Evolutionary conservation across 2,113 vertebrate species (phyloP).

Genomic region (Garra rufa): DNA sequence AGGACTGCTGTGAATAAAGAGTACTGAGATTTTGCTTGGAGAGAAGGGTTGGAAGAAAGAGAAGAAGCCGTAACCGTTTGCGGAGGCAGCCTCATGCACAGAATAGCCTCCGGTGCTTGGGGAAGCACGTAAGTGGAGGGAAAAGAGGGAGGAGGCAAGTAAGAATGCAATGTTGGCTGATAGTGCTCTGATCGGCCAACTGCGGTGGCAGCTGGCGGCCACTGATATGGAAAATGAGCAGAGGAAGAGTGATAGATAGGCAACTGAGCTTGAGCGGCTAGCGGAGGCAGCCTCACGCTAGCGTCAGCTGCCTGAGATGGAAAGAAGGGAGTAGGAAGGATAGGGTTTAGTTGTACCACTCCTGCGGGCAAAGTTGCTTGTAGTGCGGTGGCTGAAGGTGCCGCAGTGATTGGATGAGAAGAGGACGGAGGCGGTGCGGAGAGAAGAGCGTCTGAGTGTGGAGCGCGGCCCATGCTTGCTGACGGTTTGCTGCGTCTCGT

Average conservation of each 20-base stretch:
- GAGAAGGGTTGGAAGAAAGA: neutral
- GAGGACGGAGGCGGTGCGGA: neutral
- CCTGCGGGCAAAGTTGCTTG: no score
- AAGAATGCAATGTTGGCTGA: neutral
- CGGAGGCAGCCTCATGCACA: no score
- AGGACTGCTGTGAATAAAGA: no score
- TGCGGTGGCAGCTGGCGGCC: neutral
- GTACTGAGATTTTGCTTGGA: no score
- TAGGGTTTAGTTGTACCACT: neutral
- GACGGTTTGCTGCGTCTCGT: neutral
- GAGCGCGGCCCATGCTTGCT: neutral
- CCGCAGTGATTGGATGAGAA: neutral
- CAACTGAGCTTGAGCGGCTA: neutral
- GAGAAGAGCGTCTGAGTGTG: neutral
- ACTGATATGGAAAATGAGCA: neutral
- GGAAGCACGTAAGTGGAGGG: no score
- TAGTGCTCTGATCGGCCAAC: neutral
- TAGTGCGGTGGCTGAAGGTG: no score
- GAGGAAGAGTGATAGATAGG: neutral
- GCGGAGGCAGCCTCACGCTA: neutral
- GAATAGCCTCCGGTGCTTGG: no score
- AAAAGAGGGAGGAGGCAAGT: no score
- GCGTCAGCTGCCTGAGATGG: neutral
- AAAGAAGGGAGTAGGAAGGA: neutral
- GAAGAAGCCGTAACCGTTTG: no score